Conservation (phyloP, 1,140 invertebrate genomes). For the Drosophila neocordata region DNA sequence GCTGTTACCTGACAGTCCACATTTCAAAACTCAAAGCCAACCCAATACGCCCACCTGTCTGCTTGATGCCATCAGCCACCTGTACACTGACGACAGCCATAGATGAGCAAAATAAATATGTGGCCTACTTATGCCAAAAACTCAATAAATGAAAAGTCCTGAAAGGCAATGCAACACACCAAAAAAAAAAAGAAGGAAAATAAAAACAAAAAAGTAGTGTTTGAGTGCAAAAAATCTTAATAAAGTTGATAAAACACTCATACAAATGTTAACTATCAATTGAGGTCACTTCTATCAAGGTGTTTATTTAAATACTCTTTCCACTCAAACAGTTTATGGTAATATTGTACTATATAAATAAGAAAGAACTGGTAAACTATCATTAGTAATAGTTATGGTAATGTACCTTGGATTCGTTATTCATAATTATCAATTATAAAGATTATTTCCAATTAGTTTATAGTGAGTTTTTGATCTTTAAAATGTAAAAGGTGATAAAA, state of each 20-base stretch:
- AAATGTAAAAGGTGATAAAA: too few relatives aligned
- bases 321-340: too few relatives aligned
- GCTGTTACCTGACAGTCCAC: constrained; percentile 1
- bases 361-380: too few relatives aligned
- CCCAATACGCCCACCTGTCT: background rate
- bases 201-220: constrained; percentile 1
- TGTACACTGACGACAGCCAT: constrained; percentile 15
- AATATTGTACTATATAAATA: too few relatives aligned
- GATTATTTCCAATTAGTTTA: too few relatives aligned
- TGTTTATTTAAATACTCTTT: too few relatives aligned
- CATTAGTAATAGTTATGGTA: too few relatives aligned
- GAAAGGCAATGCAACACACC: constrained; percentile 14
- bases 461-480: too few relatives aligned
- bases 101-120: constrained; percentile 17
- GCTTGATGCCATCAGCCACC: constrained; percentile 30
- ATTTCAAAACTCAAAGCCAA: too few relatives aligned
- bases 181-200: constrained; percentile 15
- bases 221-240: background rate
- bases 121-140: constrained; percentile 35
- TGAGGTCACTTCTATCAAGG: background rate
- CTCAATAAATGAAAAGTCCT: constrained; percentile 4
- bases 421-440: too few relatives aligned
- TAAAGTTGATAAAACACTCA: background rate
- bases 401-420: too few relatives aligned
- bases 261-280: background rate